Evolutionary conservation across 2,797 vertebrate genomes (phyloP).

Genomic region (Oceanodroma leucorhoa): DNA sequence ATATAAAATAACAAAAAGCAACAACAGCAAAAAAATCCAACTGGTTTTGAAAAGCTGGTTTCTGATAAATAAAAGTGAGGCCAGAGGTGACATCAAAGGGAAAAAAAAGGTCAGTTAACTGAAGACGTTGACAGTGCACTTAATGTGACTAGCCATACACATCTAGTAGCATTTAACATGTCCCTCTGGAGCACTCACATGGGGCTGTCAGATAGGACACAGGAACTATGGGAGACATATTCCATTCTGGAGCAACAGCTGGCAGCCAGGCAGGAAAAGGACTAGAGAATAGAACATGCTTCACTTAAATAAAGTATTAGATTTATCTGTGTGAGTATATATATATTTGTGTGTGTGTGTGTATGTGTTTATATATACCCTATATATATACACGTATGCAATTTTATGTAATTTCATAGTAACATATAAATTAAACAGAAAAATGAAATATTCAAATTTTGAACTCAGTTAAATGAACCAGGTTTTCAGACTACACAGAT

Average conservation of each 20-base stretch:
- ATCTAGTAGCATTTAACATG: background rate
- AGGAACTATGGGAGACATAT: background rate
- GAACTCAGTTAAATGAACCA: background rate
- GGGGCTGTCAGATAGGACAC: background rate
- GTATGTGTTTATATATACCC: background rate
- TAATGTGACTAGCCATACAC: background rate
- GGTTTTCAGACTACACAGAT: background rate
- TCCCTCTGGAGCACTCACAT: background rate
- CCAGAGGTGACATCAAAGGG: background rate
- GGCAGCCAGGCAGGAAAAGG: background rate
- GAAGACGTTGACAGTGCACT: background rate
- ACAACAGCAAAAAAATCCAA: background rate
- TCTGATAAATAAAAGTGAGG: background rate
- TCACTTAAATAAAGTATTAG: background rate
- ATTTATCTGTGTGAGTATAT: background rate
- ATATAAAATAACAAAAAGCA: background rate
- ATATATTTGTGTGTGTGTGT: background rate
- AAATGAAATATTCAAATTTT: background rate
- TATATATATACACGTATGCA: accelerated
- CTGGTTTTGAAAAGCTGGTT: background rate
- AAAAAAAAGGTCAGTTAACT: background rate
- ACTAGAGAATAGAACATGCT: background rate
- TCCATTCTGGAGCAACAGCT: background rate
- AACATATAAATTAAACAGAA: background rate
- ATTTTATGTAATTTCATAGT: background rate